Evolutionary conservation across 2,113 vertebrate species (phyloP).

Genomic region (Halcyon malimbica): DNA sequence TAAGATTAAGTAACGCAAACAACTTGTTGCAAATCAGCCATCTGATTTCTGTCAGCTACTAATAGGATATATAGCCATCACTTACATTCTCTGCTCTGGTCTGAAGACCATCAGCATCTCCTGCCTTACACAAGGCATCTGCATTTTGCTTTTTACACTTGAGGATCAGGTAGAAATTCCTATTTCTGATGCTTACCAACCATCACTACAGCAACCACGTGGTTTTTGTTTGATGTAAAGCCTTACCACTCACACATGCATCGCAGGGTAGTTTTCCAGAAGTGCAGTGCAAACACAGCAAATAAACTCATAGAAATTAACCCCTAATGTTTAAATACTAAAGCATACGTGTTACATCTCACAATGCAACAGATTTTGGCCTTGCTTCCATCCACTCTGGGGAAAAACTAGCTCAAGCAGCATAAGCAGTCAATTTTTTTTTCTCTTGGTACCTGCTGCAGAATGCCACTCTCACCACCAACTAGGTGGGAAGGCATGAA

Average conservation of each 20-base stretch:
- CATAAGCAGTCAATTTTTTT: neutral
- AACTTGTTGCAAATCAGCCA: neutral
- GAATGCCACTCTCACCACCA: neutral
- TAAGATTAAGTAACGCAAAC: neutral
- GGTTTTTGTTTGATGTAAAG: neutral
- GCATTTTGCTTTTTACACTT: neutral
- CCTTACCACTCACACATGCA: rapidly evolving
- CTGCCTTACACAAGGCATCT: neutral
- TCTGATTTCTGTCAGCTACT: neutral
- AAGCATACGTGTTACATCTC: neutral
- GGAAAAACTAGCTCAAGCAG: neutral
- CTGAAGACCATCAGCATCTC: neutral
- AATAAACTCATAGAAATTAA: neutral
- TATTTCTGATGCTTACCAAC: neutral
- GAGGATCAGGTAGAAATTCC: neutral
- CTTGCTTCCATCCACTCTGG: neutral
- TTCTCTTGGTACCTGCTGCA: neutral
- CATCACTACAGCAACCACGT: neutral
- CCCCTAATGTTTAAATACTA: neutral
- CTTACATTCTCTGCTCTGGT: neutral
- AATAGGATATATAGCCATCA: neutral
- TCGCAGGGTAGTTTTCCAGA: neutral
- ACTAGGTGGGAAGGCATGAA: neutral
- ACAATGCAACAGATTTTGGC: neutral
- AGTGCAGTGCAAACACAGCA: neutral